Evolutionary conservation across 2,888 invertebrate species (phyloP).

Genomic region (Cremastobaeus sp.): DNA sequence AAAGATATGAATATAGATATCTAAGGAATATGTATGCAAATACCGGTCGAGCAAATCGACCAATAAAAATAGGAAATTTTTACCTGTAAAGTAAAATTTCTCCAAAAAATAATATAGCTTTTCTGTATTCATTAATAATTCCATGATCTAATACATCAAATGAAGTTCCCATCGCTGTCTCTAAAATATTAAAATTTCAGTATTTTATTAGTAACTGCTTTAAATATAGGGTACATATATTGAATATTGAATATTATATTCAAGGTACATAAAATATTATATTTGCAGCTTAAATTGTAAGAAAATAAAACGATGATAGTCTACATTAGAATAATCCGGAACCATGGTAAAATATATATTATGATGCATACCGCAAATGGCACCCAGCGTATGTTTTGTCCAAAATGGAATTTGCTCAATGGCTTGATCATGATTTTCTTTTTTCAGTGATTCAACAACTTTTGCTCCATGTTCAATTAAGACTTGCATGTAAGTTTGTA

Average conservation of each 20-base stretch:
- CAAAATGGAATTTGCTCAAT: constrained; percentile 80
- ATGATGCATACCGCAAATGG: constrained; percentile 82
- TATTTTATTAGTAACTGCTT: too few relatives aligned
- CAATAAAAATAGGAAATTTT: too few relatives aligned
- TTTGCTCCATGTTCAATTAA: constrained; percentile 78
- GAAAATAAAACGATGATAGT: too few relatives aligned
- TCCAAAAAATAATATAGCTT: constrained; percentile 2
- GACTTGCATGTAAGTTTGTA: constrained; percentile 70
- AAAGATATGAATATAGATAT: too few relatives aligned
- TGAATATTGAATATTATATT: too few relatives aligned
- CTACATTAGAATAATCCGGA: too few relatives aligned
- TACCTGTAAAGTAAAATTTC: constrained; percentile 10
- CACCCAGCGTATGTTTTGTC: constrained; percentile 82
- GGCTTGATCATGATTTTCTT: constrained; percentile 63
- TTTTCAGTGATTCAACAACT: constrained; percentile 70
- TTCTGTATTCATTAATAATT: constrained; percentile 1
- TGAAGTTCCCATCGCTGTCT: constrained; percentile 18
- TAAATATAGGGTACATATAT: too few relatives aligned
- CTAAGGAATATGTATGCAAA: too few relatives aligned
- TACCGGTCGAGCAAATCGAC: too few relatives aligned
- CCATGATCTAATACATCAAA: not conserved
- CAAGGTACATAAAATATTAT: too few relatives aligned
- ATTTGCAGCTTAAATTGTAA: too few relatives aligned
- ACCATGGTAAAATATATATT: not conserved
- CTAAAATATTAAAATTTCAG: constrained; percentile 10